Base-by-base conservation (phyloP, 2,113 vertebrate species). In the Nesogale talazaci region DNA sequence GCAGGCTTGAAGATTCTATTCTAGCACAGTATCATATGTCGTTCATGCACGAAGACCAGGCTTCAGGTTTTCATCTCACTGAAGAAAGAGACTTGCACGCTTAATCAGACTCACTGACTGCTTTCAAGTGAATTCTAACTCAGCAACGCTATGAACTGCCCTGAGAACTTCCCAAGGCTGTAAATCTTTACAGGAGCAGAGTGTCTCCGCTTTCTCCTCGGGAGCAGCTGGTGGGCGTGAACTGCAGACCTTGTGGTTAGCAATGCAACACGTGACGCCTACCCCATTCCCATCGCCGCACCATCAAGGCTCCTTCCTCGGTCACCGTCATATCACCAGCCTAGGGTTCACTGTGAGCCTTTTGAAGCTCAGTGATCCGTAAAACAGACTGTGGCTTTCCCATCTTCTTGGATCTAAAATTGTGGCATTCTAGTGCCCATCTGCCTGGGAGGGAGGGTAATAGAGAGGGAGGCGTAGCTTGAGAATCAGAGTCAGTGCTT, bases 31-130 rank as follows among this genome's bases (percentile, higher is more conserved):
- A 46, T 81, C 86, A n/a, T 23, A 57, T 65, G 27, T 69, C 40
- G 52, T 65, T 89, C 86, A 57, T 40, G 36, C 74, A 84, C 40
- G 65, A 93, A 31, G 20, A 46, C 46, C 46, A 52, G 59, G 27
- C 57, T 89, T 22, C 89, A 72, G 29, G 25, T 75, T n/a, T 19
- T 34, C 63, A 70, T 87, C 76, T 91, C 82, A 42, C 56, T 69
- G 63, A 84, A 89, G 81, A 7, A 89, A 52, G 61, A 76, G 42
- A 91, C 52, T 75, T 59, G 83, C 81, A 91, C 90, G 74, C 42
- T 46, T 46, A 46, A 46, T 6, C 42, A 46, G 10, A 46, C 10
- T 46, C 42, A 46, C 42, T 46, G 42, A 46, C 42, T 46, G 42
- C 42, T 10, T 6, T 46, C 42, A 46, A 46, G 42, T 46, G 5